Evolutionary conservation across 2,113 vertebrate species (phyloP).

Genomic region (Addax nasomaculatus): DNA sequence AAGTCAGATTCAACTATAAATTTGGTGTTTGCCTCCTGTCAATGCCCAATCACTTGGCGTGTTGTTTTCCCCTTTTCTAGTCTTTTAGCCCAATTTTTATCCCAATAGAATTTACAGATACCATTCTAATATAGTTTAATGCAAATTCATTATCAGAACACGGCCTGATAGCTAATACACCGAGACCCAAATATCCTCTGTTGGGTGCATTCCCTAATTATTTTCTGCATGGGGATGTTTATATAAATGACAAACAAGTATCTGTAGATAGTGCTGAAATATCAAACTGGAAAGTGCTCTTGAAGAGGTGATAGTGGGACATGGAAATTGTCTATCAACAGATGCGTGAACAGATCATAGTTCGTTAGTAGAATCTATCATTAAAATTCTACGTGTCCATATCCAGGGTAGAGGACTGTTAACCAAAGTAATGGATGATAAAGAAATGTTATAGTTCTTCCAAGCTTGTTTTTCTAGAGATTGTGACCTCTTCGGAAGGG

Average conservation of each 20-base stretch:
- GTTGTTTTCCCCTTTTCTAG: not conserved
- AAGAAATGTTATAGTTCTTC: not conserved
- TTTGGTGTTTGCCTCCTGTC: not conserved
- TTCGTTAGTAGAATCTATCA: not conserved
- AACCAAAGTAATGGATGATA: not conserved
- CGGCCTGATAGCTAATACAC: not conserved
- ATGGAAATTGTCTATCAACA: not conserved
- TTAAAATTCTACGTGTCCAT: not conserved
- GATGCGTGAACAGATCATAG: not conserved
- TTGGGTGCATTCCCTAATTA: not conserved
- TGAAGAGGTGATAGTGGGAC: not conserved
- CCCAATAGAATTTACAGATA: not conserved
- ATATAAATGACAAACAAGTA: not conserved
- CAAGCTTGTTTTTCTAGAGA: not conserved
- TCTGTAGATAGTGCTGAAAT: not conserved
- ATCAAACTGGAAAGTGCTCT: not conserved
- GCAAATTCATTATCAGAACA: constrained; percentile 3
- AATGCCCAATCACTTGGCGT: not conserved
- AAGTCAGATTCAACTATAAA: not conserved
- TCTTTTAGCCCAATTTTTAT: not conserved
- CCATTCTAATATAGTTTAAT: not conserved
- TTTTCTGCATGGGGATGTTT: not conserved
- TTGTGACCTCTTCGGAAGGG: not conserved
- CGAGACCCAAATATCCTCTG: not conserved
- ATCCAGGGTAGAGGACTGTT: not conserved